Percentiles rank a stretch among this genome's conserved stretches.
Evolutionary conservation across 2,888 invertebrate genomes (phyloP).

Genomic region (Drosophila infuscata): DNA sequence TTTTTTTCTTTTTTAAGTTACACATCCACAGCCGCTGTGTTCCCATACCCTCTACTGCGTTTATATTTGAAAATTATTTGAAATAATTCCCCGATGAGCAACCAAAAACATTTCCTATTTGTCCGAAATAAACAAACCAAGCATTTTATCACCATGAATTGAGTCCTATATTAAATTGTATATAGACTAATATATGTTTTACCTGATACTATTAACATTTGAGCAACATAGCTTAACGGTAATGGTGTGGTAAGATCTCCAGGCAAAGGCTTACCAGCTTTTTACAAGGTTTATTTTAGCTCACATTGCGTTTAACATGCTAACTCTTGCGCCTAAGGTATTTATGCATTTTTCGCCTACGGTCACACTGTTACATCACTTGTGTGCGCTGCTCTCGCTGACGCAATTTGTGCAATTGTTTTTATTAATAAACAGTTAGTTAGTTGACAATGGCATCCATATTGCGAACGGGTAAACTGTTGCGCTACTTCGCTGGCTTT

Average conservation of each 20-base stretch:
- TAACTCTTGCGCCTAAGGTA: background rate
- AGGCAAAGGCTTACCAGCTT: background rate
- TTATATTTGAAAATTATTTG: background rate
- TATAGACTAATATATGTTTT: no score
- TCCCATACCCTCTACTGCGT: background rate
- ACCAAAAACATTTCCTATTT: no score
- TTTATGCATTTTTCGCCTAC: background rate
- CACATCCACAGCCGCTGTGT: background rate
- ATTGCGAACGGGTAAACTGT: constrained; percentile 89
- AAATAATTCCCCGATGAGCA: background rate
- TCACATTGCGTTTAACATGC: constrained; percentile 12
- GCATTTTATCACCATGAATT: no score
- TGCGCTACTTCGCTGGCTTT: constrained; percentile 90
- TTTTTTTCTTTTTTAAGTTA: background rate
- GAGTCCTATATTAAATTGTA: no score
- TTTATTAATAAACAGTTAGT: constrained; percentile 47
- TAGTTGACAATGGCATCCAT: constrained; percentile 82
- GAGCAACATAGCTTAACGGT: background rate
- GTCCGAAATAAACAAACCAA: no score
- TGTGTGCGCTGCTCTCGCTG: constrained; percentile 40
- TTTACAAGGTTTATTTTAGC: background rate
- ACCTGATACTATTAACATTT: no score
- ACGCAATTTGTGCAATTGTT: constrained; percentile 34
- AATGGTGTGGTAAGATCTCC: background rate
- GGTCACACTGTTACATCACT: constrained; percentile 44